Evolutionary conservation across 1,140 invertebrate species (phyloP).

Genomic region (Drosophila triauraria): DNA sequence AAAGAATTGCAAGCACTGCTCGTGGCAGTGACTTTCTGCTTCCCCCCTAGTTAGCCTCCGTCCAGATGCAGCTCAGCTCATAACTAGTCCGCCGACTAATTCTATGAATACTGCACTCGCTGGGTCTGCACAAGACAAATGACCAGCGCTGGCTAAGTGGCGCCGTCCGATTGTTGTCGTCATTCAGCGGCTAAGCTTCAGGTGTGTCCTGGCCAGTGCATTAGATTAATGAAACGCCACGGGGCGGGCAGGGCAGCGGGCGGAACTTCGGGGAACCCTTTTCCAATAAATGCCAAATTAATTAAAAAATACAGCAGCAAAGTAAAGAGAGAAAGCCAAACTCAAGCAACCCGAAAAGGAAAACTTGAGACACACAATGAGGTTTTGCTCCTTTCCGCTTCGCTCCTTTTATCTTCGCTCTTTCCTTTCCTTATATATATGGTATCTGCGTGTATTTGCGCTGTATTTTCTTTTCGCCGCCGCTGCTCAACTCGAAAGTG

Average conservation of each 20-base stretch:
- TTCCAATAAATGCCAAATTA: conserved; percentile 84
- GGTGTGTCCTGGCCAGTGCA: conserved; percentile 65
- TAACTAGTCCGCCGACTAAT: conserved; percentile 69
- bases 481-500: conserved; percentile 79
- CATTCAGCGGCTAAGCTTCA: conserved; percentile 50
- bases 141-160: conserved; percentile 45
- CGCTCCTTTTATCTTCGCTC: conserved; percentile 34
- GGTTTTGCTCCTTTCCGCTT: conserved; percentile 49
- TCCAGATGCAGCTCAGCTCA: conserved; percentile 32
- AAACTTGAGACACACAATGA: conserved; percentile 80
- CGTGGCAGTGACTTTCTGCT: conserved; percentile 28
- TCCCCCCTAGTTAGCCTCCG: conserved; percentile 43
- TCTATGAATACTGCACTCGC: conserved; percentile 73
- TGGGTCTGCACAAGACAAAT: conserved; percentile 58
- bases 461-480: conserved; percentile 39
- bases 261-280: conserved; percentile 61
- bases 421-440: conserved; percentile 55
- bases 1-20: conserved; percentile 77
- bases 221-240: conserved; percentile 76
- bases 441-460: conserved; percentile 52
- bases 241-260: conserved; percentile 7
- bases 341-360: conserved; percentile 74
- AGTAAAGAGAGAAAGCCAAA: conserved; percentile 76
- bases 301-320: conserved; percentile 81
- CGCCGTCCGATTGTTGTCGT: conserved; percentile 29